Percentiles rank a stretch among this genome's conserved stretches.
phyloP scores from a whole-genome alignment of 1,140 invertebrate species.

The Polypedilum vanderplanki region DNA sequence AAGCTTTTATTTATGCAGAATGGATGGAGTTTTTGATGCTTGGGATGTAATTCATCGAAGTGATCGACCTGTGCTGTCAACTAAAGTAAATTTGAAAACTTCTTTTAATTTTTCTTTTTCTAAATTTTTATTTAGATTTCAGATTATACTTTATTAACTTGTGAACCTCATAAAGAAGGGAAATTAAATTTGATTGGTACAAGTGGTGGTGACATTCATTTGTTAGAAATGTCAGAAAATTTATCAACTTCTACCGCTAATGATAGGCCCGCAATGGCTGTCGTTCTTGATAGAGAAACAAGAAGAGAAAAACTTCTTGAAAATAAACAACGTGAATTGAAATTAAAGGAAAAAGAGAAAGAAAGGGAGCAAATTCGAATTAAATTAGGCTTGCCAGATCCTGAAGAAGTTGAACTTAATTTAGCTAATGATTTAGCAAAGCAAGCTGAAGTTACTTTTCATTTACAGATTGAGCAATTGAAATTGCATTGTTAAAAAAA shows the following conservation, averaged over 20 bases:
- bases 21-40: conserved; percentile 76
- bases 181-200: conserved; percentile 70
- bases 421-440: conserved; percentile 3
- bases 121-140: conserved; percentile 41
- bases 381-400: neutral
- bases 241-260: conserved; percentile 63
- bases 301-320: conserved; percentile 83
- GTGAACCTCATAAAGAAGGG: conserved; percentile 52
- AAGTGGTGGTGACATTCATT: conserved; percentile 63
- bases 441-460: conserved; percentile 1
- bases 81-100: conserved; percentile 49
- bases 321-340: conserved; percentile 65
- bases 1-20: conserved; percentile 74
- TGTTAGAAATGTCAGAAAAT: conserved; percentile 73
- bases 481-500: neutral
- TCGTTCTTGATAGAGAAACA: conserved; percentile 80
- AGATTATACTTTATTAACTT: conserved; percentile 47
- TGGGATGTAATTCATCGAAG: conserved; percentile 84
- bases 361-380: conserved; percentile 32
- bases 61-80: conserved; percentile 61
- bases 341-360: conserved; percentile 47
- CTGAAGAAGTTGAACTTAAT: conserved; percentile 6
- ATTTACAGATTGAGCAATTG: conserved; percentile 22
- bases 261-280: conserved; percentile 68
- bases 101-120: too few relatives aligned